A percentile compares a stretch with the other conserved stretches of the same genome.
These are phyloP conservation scores for Leptopilina myrica DNA, from an alignment of 2,888 invertebrate genomes.

Conservation along the genomic window DNA sequence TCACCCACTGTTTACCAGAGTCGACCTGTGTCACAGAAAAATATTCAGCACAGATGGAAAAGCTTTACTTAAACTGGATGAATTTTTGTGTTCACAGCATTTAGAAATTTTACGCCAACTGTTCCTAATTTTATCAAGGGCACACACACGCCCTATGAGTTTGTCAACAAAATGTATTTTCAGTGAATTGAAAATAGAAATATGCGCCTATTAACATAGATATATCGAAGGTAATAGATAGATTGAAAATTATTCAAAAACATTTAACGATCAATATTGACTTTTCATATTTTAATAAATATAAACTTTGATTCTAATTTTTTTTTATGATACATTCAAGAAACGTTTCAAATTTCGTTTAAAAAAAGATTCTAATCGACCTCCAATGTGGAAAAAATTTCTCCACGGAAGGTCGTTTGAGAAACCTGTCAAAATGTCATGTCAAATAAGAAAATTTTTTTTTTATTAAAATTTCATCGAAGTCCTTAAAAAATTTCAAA, in stretches of 20 bases:
- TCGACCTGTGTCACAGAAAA: constrained; percentile 6
- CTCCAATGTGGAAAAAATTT: too few relatives aligned
- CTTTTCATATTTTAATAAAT: background rate
- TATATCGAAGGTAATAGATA: constrained; percentile 1
- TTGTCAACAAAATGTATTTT: background rate
- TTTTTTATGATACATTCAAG: background rate
- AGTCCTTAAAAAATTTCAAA: too few relatives aligned
- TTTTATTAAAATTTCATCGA: too few relatives aligned
- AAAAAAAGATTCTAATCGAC: background rate
- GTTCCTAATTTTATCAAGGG: constrained; percentile 30
- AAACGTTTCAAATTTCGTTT: constrained; percentile 9
- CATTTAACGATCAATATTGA: constrained; percentile 5
- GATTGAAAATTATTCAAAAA: constrained; percentile 19
- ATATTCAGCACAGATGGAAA: constrained; percentile 34
- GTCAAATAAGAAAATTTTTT: too few relatives aligned
- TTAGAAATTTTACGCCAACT: constrained; percentile 23
- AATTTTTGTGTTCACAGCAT: constrained; percentile 30
- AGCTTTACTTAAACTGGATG: constrained; percentile 30
- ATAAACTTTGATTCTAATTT: background rate
- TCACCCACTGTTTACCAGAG: background rate
- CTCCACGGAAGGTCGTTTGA: too few relatives aligned
- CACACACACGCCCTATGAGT: background rate
- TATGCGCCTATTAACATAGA: constrained; percentile 1
- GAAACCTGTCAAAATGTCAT: too few relatives aligned
- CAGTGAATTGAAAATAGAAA: constrained; percentile 2